Evolutionary conservation across 2,888 invertebrate species (phyloP), one percentile per base, ranked within the genome.

Genomic region (Prostheceraeus crozeri): DNA sequence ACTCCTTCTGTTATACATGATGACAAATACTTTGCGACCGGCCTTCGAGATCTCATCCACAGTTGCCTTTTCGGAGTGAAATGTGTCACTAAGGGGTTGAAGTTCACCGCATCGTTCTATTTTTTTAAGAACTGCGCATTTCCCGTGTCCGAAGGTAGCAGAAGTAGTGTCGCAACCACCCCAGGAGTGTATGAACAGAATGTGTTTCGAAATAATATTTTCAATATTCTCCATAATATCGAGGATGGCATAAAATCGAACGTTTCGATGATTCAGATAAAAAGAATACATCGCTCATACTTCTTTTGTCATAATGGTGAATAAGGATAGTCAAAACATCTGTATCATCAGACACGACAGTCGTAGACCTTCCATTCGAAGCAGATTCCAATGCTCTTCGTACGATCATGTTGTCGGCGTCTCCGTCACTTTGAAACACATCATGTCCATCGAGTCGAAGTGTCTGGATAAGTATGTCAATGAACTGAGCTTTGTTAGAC

Each of bases 31-130:
- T 21, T 40, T 40, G 14, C 19, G 40, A 16, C 40, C 40, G 16
- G 40, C 40, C 14, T 19, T 21, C 6, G n/a, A 48, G 28, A 48
- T 48, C 48, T 48, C 48, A 28, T 48, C 48, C 23, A 4, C 10
- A 28, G 48, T 48, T 23, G 48, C 48, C 28, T 23, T 21, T 23
- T 4, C 28, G n/a, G 25, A 48, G 27, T 25, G 23, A 48, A 48
- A 48, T 48, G 28, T 40, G 28, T 48, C 48, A 48, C 48, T 48
- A 30, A 48, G 48, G n/a, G 48, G 28, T 48, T 48, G 48, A 10
- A 48, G 11, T 48, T 48, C 48, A 28, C 28, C 48, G 6, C 25
- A 48, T 23, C 28, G 23, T 48, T 48, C 28, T 30, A 48, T 25
- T 48, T 48, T 48, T 25, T 10, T 21, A 30, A 19, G 23, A 19